Conservation (phyloP, 1,140 invertebrate genomes). For the Pogonus chalceus region DNA sequence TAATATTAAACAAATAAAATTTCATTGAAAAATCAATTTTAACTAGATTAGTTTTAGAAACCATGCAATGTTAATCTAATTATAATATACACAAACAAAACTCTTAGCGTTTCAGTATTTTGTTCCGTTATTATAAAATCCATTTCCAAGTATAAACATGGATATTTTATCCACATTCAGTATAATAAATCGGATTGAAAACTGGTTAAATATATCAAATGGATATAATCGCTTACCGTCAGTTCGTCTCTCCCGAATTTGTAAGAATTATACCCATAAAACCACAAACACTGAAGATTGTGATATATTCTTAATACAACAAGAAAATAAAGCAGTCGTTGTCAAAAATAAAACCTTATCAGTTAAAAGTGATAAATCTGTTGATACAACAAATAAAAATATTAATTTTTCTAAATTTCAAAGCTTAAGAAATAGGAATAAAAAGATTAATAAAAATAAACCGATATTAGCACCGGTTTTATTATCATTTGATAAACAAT, state of each 20-base stretch:
- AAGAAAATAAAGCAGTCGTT: background rate
- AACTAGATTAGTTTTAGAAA: too few relatives aligned
- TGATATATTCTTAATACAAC: background rate
- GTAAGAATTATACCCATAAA: background rate
- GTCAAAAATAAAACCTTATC: background rate
- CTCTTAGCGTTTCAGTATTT: too few relatives aligned
- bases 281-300: background rate
- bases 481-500: background rate
- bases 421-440: background rate
- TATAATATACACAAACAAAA: background rate
- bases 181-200: background rate
- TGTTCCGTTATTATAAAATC: too few relatives aligned
- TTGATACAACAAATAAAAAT: too few relatives aligned
- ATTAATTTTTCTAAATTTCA: too few relatives aligned
- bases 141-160: background rate
- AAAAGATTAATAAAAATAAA: background rate
- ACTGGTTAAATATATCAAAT: background rate
- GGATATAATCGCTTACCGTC: background rate
- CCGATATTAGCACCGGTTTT: background rate
- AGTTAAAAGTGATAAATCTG: background rate
- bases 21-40: too few relatives aligned
- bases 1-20: too few relatives aligned
- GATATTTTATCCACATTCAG: background rate
- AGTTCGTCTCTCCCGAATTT: background rate
- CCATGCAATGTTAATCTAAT: background rate